Conservation (phyloP, 2,888 invertebrate species). For the Cosmia trapezina region DNA sequence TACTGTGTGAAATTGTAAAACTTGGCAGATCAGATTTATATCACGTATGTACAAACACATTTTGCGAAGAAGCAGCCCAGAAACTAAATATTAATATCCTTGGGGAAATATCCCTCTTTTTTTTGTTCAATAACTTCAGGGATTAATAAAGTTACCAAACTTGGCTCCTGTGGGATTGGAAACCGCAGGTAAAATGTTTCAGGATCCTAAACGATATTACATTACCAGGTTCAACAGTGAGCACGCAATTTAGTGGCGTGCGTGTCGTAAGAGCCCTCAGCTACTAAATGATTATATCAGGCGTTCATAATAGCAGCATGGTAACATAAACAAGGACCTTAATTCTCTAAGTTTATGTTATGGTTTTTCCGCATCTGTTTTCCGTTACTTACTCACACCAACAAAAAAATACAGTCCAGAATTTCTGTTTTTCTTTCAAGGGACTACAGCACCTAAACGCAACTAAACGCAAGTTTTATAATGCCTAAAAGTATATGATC, state of each 20-base stretch:
- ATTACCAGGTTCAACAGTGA: slow-evolving; percentile 21
- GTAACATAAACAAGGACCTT: slow-evolving; percentile 15
- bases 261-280: slow-evolving; percentile 16
- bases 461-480: too few relatives aligned
- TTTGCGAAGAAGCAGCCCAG: slow-evolving; percentile 20
- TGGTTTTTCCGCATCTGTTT: slow-evolving; percentile 6
- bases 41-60: neutral
- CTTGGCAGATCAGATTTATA: slow-evolving; percentile 25
- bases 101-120: slow-evolving; percentile 43
- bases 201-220: slow-evolving; percentile 29
- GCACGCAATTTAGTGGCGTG: slow-evolving; percentile 24
- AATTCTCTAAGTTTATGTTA: slow-evolving; percentile 2
- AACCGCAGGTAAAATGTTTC: slow-evolving; percentile 44
- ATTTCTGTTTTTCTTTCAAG: neutral
- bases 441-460: too few relatives aligned
- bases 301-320: slow-evolving; percentile 17
- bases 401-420: neutral
- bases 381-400: too few relatives aligned
- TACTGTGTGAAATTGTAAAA: slow-evolving; percentile 25
- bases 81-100: slow-evolving; percentile 41
- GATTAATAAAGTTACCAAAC: slow-evolving; percentile 46
- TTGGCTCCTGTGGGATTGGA: slow-evolving; percentile 38
- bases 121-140: slow-evolving; percentile 52
- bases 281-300: slow-evolving; percentile 26
- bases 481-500: too few relatives aligned